A percentile compares a stretch with the other conserved stretches of the same genome.
phyloP scores from a whole-genome alignment of 2,797 vertebrate genomes.

The Melopsittacus undulatus region DNA sequence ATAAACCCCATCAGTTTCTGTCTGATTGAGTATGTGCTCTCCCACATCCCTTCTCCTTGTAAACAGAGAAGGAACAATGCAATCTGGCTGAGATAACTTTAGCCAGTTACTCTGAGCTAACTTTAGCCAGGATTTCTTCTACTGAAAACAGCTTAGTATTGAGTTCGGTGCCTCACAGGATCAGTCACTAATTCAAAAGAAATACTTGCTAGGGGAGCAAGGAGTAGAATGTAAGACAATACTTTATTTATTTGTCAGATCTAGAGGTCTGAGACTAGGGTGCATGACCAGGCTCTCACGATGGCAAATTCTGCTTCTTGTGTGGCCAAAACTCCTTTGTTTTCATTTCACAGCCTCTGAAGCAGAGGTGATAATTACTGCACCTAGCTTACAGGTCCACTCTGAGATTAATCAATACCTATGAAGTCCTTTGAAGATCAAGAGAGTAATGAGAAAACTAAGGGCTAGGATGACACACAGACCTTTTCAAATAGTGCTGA shows the following conservation, averaged over 20 bases:
- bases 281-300: rapidly evolving
- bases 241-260: neutral
- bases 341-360: neutral
- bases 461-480: neutral
- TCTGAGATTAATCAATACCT: neutral
- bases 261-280: neutral
- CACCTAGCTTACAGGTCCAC: neutral
- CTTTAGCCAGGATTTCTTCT: neutral
- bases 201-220: neutral
- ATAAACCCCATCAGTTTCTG: neutral
- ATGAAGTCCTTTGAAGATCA: neutral
- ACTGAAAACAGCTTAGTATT: neutral
- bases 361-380: neutral
- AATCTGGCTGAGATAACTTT: neutral
- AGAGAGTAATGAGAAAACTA: neutral
- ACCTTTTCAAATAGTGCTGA: neutral
- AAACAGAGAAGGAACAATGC: neutral
- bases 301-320: neutral
- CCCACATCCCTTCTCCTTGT: neutral
- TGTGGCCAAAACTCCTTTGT: neutral
- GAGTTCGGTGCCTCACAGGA: neutral
- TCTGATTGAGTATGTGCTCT: neutral
- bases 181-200: neutral
- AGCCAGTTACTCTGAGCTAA: neutral
- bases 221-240: neutral